These are phyloP conservation scores for Patella ulyssiponensis DNA, from an alignment of 2,888 invertebrate species.

Conservation along the genomic window DNA sequence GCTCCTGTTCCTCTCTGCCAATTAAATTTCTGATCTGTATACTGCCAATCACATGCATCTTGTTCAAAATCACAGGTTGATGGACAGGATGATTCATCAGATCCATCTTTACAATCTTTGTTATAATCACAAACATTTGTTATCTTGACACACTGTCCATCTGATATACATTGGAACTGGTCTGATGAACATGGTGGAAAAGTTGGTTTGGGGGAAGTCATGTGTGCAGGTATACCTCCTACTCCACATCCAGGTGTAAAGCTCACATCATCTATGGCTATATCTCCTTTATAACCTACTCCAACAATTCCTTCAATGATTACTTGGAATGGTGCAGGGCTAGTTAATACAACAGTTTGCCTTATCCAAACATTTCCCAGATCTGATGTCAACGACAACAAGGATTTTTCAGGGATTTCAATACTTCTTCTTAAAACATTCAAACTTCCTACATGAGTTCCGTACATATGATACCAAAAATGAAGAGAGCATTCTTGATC, in stretches of 20 bases:
- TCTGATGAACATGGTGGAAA: conserved; percentile 29
- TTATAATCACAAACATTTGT: conserved; percentile 47
- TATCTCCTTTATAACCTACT: conserved; percentile 55
- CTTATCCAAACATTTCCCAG: conserved; percentile 50
- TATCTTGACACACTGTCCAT: conserved; percentile 48
- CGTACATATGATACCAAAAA: conserved; percentile 69
- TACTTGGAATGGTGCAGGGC: conserved; percentile 49
- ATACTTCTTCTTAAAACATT: conserved; percentile 50
- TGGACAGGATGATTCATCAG: conserved; percentile 51
- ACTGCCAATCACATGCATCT: conserved; percentile 60
- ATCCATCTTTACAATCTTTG: conserved; percentile 41
- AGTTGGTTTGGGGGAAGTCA: conserved; percentile 19
- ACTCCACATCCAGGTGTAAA: conserved; percentile 63
- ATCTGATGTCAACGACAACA: conserved; percentile 40
- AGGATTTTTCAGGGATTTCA: conserved; percentile 31
- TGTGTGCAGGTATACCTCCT: conserved; percentile 35
- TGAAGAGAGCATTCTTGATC: conserved; percentile 50
- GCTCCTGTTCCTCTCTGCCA: conserved; percentile 51
- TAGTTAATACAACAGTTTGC: conserved; percentile 39
- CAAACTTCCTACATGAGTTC: conserved; percentile 48
- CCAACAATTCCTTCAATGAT: conserved; percentile 63
- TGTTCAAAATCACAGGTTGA: conserved; percentile 61
- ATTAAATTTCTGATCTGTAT: conserved; percentile 53
- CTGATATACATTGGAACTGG: conserved; percentile 38
- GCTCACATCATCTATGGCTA: conserved; percentile 66